Conservation (phyloP, 2,113 vertebrate genomes). For the Indri indri region DNA sequence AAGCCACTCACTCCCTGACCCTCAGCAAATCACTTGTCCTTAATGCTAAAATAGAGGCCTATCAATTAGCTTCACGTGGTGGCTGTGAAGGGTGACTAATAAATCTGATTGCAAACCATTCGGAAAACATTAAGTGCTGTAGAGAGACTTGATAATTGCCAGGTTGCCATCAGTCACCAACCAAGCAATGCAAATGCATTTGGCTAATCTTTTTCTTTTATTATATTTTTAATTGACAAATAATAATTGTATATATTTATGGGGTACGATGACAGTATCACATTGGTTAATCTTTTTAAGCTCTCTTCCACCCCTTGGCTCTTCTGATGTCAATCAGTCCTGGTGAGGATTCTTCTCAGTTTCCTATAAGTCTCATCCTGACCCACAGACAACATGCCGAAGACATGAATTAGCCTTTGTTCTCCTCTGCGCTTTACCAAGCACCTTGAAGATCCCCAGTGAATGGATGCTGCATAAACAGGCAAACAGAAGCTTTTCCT, state of each 20-base stretch:
- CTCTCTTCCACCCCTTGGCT: background rate
- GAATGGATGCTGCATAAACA: background rate
- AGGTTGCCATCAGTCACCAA: background rate
- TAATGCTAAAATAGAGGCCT: background rate
- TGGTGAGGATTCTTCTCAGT: background rate
- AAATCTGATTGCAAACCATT: conserved; percentile 13
- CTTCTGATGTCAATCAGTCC: background rate
- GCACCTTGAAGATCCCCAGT: background rate
- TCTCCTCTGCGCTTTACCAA: background rate
- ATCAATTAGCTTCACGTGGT: conserved; percentile 48
- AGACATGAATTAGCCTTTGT: background rate
- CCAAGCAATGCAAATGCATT: background rate
- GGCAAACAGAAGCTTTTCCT: background rate
- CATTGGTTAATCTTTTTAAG: background rate
- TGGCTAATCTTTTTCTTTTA: background rate
- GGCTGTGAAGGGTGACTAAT: conserved; percentile 11
- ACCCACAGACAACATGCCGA: background rate
- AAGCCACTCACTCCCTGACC: background rate
- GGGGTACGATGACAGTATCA: background rate
- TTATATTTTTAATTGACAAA: background rate
- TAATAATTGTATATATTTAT: background rate
- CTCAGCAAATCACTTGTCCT: conserved; percentile 32
- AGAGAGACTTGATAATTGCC: background rate
- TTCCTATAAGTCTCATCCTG: background rate
- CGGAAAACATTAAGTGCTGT: background rate